Base-by-base conservation (phyloP, 2,888 invertebrate genomes). In the Meiosimyza platycephala region DNA sequence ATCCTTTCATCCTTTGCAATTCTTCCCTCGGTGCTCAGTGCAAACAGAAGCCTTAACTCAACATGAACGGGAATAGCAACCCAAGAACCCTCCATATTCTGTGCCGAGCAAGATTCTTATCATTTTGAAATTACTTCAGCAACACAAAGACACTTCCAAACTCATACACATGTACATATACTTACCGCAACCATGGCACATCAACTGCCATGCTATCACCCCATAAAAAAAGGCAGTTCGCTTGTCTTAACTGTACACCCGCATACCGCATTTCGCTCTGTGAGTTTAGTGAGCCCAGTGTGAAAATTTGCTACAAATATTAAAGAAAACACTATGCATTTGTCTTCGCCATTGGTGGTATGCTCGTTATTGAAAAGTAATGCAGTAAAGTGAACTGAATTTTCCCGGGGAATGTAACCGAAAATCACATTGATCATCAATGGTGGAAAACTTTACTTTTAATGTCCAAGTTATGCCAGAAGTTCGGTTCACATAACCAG, bases 61-160 rank as follows among this genome's bases (percentile, higher is more conserved):
- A n/a, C 48, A 7, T 16, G 33, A 50, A 48, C 15, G 33, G 33
- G 6, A 50, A 51, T 40, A 54, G 12, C 59, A 62, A 54, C 48
- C 47, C 71, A 60, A 47, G 54, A 7, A 54, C 54, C 55, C 55
- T 55, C 47, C 47, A 47, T 55, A 16, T 52, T 50, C 28, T 33
- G 9, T 22, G 63, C 48, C 48, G 16, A 63, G 22, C 22, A 55
- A 55, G 81, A 82, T 82, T 81, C 82, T 82, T 82, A 82, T 82
- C 82, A 82, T 82, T 82, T 82, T 79, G 80, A 81, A 82, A 82
- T 81, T 81, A 81, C 82, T 82, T 80, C 79, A 78, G 80, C 80
- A 76, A 79, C 78, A 79, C 82, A 81, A 80, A 78, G 80, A 81
- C 79, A 79, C 16, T 48, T 47, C 11, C 55, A 33, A 28, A 2